Evolutionary conservation across 2,113 vertebrate genomes (phyloP).

Genomic region (Menura novaehollandiae): DNA sequence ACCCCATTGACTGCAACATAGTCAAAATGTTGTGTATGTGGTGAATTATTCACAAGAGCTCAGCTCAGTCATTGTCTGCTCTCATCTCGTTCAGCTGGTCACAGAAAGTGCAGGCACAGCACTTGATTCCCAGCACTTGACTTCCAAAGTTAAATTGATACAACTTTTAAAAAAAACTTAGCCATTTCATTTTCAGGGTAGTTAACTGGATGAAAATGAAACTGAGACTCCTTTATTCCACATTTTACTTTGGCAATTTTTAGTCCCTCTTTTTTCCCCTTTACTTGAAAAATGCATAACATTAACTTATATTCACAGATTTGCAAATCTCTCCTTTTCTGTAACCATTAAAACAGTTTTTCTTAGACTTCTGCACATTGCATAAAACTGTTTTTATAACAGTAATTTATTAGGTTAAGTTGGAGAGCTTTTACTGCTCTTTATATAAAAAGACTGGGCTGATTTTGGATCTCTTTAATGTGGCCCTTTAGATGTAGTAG

Average conservation of each 20-base stretch:
- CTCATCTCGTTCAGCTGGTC: background rate
- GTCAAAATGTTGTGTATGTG: background rate
- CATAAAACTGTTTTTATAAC: constrained; percentile 46
- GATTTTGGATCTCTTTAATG: constrained; percentile 51
- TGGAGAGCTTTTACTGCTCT: constrained; percentile 36
- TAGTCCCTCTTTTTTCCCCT: background rate
- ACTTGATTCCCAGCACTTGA: background rate
- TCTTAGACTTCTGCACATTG: constrained; percentile 56
- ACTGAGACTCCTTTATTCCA: background rate
- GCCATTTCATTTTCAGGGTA: background rate
- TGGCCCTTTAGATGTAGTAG: constrained; percentile 27
- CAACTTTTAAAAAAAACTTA: background rate
- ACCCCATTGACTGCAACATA: background rate
- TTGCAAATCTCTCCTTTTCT: constrained; percentile 59
- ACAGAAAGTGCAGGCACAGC: background rate
- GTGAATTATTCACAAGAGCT: background rate
- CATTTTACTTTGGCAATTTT: constrained; percentile 20
- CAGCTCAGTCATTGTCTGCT: background rate
- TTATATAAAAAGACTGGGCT: constrained; percentile 41
- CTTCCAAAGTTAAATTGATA: background rate
- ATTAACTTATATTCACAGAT: constrained; percentile 19
- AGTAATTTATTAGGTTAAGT: constrained; percentile 50
- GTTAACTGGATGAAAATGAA: background rate
- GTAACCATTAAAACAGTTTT: constrained; percentile 44
- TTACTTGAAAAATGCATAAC: background rate